phyloP scores from a whole-genome alignment of 2,888 invertebrate species.

The Plagiodera versicolora region DNA sequence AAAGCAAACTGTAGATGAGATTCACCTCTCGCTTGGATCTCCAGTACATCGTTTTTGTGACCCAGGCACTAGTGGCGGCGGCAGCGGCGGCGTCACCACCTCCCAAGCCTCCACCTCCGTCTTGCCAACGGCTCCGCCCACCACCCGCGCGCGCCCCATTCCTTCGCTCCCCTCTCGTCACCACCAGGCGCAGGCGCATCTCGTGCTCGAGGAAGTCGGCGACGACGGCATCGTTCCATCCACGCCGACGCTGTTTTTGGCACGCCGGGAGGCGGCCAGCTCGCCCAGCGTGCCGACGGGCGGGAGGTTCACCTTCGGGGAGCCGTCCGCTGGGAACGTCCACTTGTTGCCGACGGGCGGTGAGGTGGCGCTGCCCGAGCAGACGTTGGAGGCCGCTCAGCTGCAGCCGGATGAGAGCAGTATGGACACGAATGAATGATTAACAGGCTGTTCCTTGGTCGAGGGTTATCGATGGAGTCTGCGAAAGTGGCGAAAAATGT shows the following conservation, averaged over 20 bases:
- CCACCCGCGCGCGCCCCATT: conserved; percentile 58
- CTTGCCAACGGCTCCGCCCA: conserved; percentile 55
- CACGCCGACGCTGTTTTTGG: conserved; percentile 83
- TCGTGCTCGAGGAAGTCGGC: conserved; percentile 64
- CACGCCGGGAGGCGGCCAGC: conserved; percentile 84
- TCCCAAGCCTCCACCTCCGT: conserved; percentile 42
- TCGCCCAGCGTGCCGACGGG: conserved; percentile 75
- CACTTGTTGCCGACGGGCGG: conserved; percentile 40
- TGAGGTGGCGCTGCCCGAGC: conserved; percentile 48
- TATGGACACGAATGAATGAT: too few species aligned
- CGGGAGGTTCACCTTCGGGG: conserved; percentile 68
- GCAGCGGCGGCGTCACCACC: conserved; percentile 45
- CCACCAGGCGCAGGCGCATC: conserved; percentile 55
- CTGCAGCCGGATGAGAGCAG: conserved; percentile 53
- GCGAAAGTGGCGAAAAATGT: too few species aligned
- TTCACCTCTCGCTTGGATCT: not conserved
- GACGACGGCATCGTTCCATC: conserved; percentile 84
- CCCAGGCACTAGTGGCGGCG: conserved; percentile 30
- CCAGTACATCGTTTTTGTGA: not conserved
- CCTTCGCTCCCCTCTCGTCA: conserved; percentile 57
- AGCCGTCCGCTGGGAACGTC: conserved; percentile 39
- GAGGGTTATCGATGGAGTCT: too few species aligned
- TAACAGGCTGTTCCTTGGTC: too few species aligned
- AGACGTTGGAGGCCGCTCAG: conserved; percentile 49
- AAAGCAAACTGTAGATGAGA: too few species aligned